Conservation (phyloP, 92 coral and sea anemone genomes). For the Hydrozoanthus gracilis region DNA sequence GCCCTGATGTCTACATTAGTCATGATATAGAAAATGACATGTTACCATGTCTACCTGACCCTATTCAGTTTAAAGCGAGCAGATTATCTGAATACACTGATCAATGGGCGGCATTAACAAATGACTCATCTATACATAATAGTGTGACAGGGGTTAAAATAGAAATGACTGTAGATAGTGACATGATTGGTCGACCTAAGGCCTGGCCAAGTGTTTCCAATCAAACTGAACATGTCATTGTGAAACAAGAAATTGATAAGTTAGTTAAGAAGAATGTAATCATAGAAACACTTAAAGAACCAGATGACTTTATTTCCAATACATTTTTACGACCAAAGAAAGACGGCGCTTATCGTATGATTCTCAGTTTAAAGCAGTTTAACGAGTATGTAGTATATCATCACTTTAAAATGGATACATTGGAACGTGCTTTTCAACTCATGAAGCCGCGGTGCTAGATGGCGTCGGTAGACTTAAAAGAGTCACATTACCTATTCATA, state of each 20-base stretch:
- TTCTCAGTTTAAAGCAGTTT: slow-evolving; percentile 5
- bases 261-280: background rate
- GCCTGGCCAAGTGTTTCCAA: background rate
- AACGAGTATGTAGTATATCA: slow-evolving; percentile 29
- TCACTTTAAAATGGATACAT: slow-evolving; percentile 37
- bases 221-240: background rate
- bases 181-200: background rate
- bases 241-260: background rate
- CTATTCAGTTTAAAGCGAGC: no score
- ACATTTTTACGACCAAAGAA: slow-evolving; percentile 38
- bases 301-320: slow-evolving; percentile 16
- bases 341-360: slow-evolving; percentile 22
- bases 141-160: background rate
- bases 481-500: background rate
- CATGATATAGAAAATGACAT: no score
- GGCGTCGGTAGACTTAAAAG: background rate
- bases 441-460: background rate
- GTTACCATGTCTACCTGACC: no score
- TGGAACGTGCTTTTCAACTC: background rate
- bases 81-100: background rate
- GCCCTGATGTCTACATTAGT: no score
- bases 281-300: background rate
- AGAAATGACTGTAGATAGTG: background rate
- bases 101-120: background rate
- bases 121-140: background rate